Base-by-base conservation (phyloP, 1,140 invertebrate genomes). In the Cyclargus thomasi region DNA sequence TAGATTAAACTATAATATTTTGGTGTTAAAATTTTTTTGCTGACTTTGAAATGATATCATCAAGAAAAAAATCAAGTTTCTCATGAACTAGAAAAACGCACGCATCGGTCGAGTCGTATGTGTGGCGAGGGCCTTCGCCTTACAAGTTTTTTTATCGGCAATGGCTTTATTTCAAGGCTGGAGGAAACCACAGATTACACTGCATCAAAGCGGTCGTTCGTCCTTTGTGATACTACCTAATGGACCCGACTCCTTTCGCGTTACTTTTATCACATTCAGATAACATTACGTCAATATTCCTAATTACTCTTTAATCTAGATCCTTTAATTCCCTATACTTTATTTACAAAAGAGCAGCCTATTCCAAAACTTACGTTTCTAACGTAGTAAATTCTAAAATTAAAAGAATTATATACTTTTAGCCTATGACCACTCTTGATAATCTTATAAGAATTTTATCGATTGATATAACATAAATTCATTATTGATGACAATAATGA, bases 151-250 rank as follows among this genome's bases (percentile, higher is more conserved):
- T 35, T 39, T 39, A n/a, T 36, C 23, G 20, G 8, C 65, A 59
- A 57, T 59, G 35, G 55, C 55, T 57, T 29, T 36, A 59, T 57
- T 35, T 23, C 55, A 67, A 67, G 65, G 65, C 20, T 53, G 55
- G 7, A 67, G 65, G 65, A 67, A 67, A 62, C 55, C 65, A 39
- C 65, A 67, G 65, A 59, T 67, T 62, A 67, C 23, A 16, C 55
- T 59, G 29, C n/a, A 18, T 67, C 53, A 39, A 36, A 55, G 63
- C 29, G 63, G 17, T 64, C 63, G 63, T 36, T 64, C 17, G 63
- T 36, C 29, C 17, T 39, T 36, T 64, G 29, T 64, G 17, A 63
- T 63, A 64, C 23, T 17, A 63, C 11, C 36, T 64, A 64, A 64
- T 64, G 63, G 63, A 64, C n/a, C n/a, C 18, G 55, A 8, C 55